phyloP scores from a whole-genome alignment of 2,113 vertebrate species.

The Zapornia atra region DNA sequence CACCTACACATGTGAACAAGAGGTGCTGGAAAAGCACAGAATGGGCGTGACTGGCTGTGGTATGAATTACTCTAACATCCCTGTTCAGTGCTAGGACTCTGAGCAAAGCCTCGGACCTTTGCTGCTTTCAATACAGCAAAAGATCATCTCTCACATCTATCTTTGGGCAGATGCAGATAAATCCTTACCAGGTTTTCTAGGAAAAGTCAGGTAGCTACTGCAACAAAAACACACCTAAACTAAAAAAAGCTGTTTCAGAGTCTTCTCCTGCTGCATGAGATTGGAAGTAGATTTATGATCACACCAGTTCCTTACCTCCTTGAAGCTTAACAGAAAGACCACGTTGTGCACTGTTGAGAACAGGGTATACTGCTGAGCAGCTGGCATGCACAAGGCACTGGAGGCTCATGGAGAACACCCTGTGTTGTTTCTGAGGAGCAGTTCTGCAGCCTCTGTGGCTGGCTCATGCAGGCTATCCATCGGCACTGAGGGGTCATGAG shows the following conservation, averaged over 20 bases:
- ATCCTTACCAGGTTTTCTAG: not conserved
- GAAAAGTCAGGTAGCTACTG: not conserved
- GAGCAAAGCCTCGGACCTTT: too few species aligned
- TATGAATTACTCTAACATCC: not conserved
- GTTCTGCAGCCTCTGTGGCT: not conserved
- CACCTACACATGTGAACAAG: not conserved
- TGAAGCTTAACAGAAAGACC: not conserved
- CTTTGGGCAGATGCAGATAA: not conserved
- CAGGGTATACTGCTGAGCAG: fast-evolving
- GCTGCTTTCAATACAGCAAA: not conserved
- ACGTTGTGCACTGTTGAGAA: not conserved
- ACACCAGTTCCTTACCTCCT: not conserved
- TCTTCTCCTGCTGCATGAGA: not conserved
- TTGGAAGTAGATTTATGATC: not conserved
- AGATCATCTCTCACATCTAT: not conserved
- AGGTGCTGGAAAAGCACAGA: not conserved
- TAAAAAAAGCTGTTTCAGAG: not conserved
- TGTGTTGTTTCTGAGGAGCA: not conserved
- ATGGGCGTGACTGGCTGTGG: fast-evolving
- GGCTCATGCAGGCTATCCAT: not conserved
- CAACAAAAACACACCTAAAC: not conserved
- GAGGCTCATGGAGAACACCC: not conserved
- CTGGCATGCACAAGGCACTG: not conserved
- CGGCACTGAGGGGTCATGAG: not conserved
- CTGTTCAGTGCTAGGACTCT: too few species aligned